Conservation (phyloP, 1,140 invertebrate species). For the Cydia fagiglandana region DNA sequence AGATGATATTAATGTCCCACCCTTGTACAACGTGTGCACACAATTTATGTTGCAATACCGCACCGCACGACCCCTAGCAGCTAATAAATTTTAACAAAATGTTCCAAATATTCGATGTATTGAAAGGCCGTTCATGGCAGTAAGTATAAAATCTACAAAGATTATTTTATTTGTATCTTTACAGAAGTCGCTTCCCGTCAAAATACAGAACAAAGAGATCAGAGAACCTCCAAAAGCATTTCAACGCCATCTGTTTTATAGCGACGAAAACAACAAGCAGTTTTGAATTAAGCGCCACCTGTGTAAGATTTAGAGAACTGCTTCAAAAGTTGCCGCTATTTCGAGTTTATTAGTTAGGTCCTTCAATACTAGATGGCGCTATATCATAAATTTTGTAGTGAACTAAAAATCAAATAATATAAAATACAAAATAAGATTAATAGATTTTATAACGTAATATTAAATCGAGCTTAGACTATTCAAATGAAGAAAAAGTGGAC, state of each 20-base stretch:
- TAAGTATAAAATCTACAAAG: neutral
- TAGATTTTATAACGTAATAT: neutral
- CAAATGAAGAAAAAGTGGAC: too few relatives aligned
- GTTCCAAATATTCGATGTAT: constrained; percentile 25
- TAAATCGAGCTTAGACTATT: neutral
- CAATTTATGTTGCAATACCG: constrained; percentile 63
- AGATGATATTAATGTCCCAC: constrained; percentile 63
- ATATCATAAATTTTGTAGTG: neutral
- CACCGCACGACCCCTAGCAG: constrained; percentile 31
- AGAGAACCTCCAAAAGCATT: neutral
- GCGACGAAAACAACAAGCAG: neutral
- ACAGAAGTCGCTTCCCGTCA: too few relatives aligned
- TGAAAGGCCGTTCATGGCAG: constrained; percentile 4
- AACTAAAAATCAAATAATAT: too few relatives aligned
- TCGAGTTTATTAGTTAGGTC: neutral
- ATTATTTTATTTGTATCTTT: neutral
- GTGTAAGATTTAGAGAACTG: neutral
- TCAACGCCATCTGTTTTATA: constrained; percentile 1
- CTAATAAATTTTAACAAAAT: constrained; percentile 40
- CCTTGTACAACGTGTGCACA: constrained; percentile 56
- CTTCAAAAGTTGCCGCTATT: neutral
- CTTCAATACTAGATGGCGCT: constrained; percentile 1
- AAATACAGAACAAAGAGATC: neutral
- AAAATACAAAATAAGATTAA: too few relatives aligned
- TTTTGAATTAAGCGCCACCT: constrained; percentile 13